A percentile compares a stretch with the other conserved stretches of the same genome.
Conservation (phyloP, 92 coral and sea anemone species). For the Parazoanthus darwini region DNA sequence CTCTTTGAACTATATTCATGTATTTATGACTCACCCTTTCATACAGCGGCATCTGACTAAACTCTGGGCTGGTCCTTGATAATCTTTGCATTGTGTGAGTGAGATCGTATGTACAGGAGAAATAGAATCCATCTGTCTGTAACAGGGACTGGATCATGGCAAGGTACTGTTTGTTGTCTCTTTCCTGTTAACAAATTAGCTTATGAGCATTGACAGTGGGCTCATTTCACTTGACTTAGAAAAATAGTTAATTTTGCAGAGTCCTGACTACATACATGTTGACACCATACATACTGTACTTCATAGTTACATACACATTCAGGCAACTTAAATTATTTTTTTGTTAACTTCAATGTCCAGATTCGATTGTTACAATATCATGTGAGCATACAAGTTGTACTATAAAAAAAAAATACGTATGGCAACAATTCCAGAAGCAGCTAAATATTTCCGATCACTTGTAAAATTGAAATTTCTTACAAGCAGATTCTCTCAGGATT, state of each 20-base stretch:
- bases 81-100: conserved; percentile 95
- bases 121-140: conserved; percentile 94
- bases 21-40: conserved; percentile 73
- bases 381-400: too few relatives aligned
- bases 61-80: conserved; percentile 93
- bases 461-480: too few relatives aligned
- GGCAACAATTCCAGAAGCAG: too few relatives aligned
- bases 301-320: too few relatives aligned
- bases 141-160: conserved; percentile 87
- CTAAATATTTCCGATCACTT: too few relatives aligned
- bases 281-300: neutral
- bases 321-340: too few relatives aligned
- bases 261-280: neutral
- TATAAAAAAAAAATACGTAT: too few relatives aligned
- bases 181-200: conserved; percentile 28
- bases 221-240: neutral
- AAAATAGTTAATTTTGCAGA: too few relatives aligned
- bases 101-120: conserved; percentile 92
- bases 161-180: conserved; percentile 80
- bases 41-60: conserved; percentile 93
- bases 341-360: too few relatives aligned
- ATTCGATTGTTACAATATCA: too few relatives aligned
- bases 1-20: too few relatives aligned
- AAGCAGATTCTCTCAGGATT: too few relatives aligned
- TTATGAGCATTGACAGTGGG: neutral